Evolutionary conservation across 2,113 vertebrate genomes (phyloP).

Genomic region (Tautogolabrus adspersus): DNA sequence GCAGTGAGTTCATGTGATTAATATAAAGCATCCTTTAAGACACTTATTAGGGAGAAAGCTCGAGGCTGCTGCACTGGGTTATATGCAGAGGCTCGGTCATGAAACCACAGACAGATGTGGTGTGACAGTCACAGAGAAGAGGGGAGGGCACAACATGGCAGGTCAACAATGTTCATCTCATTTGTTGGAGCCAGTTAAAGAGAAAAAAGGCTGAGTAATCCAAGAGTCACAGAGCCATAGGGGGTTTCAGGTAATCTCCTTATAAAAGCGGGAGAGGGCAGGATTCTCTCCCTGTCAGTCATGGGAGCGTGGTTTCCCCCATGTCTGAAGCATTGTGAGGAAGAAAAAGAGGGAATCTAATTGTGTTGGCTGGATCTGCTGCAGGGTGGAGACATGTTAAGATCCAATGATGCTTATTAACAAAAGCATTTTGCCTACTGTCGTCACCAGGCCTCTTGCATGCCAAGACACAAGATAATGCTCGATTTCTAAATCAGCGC

Average conservation of each 20-base stretch:
- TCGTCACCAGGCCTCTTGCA: background rate
- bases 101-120: slow-evolving; percentile 31
- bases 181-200: slow-evolving; percentile 42
- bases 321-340: slow-evolving; percentile 35
- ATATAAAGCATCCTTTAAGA: slow-evolving; percentile 19
- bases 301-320: slow-evolving; percentile 23
- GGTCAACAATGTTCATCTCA: slow-evolving; percentile 32
- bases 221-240: slow-evolving; percentile 53
- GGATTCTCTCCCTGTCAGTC: slow-evolving; percentile 34
- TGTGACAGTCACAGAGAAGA: slow-evolving; percentile 47
- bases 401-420: slow-evolving; percentile 55
- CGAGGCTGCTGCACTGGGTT: slow-evolving; percentile 15
- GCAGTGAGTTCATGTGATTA: slow-evolving; percentile 30
- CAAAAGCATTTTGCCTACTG: slow-evolving; percentile 21
- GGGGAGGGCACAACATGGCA: slow-evolving; percentile 34
- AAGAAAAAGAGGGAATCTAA: slow-evolving; percentile 24
- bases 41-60: slow-evolving; percentile 16
- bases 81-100: slow-evolving; percentile 1
- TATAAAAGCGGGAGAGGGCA: slow-evolving; percentile 35
- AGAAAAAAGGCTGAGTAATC: slow-evolving; percentile 57
- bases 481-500: background rate
- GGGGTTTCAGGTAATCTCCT: slow-evolving; percentile 65
- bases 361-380: slow-evolving; percentile 18
- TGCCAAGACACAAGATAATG: slow-evolving; percentile 7
- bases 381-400: slow-evolving; percentile 30